Evolutionary conservation across 2,888 invertebrate genomes (phyloP).

Genomic region (Lepetodrilus schrolli): DNA sequence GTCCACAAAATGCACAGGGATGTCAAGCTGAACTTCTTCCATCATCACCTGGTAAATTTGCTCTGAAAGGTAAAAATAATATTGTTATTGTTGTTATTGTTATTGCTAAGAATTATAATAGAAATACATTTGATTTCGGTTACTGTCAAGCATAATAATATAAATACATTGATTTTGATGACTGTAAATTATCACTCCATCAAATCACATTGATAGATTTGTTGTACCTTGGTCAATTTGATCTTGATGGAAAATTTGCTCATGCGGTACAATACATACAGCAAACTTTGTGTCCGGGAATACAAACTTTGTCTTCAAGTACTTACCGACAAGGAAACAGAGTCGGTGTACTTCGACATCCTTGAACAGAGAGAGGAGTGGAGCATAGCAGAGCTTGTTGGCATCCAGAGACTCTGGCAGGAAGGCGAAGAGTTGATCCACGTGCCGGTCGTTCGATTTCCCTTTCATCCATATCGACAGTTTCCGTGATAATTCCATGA

Average conservation of each 20-base stretch:
- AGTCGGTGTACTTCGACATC: constrained; percentile 59
- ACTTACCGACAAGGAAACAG: constrained; percentile 58
- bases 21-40: constrained; percentile 35
- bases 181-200: too few relatives aligned
- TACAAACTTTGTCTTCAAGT: too few relatives aligned
- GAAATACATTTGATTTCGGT: too few relatives aligned
- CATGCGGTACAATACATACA: too few relatives aligned
- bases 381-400: constrained; percentile 50
- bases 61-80: constrained; percentile 36
- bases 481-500: constrained; percentile 37
- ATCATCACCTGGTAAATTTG: constrained; percentile 35
- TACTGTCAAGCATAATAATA: too few relatives aligned
- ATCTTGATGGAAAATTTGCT: too few relatives aligned
- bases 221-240: too few relatives aligned
- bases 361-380: constrained; percentile 49
- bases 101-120: too few relatives aligned
- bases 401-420: constrained; percentile 52
- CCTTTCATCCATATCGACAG: background rate
- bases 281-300: too few relatives aligned
- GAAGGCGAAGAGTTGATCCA: constrained; percentile 50
- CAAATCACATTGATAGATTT: too few relatives aligned
- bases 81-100: too few relatives aligned
- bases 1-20: constrained; percentile 62
- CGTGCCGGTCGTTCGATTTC: constrained; percentile 30
- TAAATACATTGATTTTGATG: background rate